These are phyloP conservation scores for Argyrosomus japonicus DNA, from an alignment of 2,113 vertebrate species.

Conservation along the genomic window DNA sequence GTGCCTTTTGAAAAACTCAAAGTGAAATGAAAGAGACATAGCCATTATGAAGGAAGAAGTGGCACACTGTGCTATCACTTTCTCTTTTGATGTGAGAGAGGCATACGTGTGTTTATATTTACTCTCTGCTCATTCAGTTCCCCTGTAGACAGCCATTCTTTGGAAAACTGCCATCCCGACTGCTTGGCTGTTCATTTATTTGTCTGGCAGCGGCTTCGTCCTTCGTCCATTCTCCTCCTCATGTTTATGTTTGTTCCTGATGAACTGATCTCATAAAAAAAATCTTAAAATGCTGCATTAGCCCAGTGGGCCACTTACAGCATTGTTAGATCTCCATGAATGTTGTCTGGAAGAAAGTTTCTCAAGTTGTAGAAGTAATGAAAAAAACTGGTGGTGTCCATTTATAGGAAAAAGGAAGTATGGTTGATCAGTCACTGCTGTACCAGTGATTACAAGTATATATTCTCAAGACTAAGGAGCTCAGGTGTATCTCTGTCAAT, in stretches of 20 bases:
- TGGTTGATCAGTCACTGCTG: background rate
- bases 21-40: conserved; percentile 31
- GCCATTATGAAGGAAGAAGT: conserved; percentile 25
- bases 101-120: conserved; percentile 21
- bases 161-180: conserved; percentile 19
- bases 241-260: conserved; percentile 17
- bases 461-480: background rate
- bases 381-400: background rate
- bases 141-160: conserved; percentile 24
- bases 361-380: background rate
- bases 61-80: conserved; percentile 30
- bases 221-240: conserved; percentile 14
- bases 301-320: background rate
- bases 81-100: conserved; percentile 16
- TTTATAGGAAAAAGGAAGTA: background rate
- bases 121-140: conserved; percentile 9
- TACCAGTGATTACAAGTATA: background rate
- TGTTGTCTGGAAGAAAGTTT: background rate
- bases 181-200: conserved; percentile 31
- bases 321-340: background rate
- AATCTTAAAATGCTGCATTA: conserved; percentile 9
- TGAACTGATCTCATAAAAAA: conserved; percentile 20
- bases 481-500: background rate
- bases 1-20: conserved; percentile 28
- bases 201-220: conserved; percentile 22